These are phyloP conservation scores for Grus americana DNA, from an alignment of 2,113 vertebrate species.

Conservation along the genomic window DNA sequence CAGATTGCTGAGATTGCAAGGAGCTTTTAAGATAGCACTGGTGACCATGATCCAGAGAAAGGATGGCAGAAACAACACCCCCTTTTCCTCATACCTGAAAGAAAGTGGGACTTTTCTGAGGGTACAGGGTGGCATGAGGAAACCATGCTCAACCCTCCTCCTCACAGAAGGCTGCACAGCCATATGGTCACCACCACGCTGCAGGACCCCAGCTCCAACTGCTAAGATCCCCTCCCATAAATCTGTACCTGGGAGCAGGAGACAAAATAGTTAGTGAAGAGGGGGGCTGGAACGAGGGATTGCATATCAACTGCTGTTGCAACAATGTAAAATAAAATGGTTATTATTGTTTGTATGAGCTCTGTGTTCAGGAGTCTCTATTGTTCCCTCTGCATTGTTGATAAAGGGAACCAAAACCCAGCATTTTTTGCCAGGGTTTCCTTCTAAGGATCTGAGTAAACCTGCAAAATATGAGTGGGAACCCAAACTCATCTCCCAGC, in stretches of 20 bases:
- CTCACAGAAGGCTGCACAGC: background rate
- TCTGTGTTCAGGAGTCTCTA: conserved; percentile 24
- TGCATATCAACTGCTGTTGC: background rate
- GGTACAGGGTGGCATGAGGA: background rate
- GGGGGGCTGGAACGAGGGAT: background rate
- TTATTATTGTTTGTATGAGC: conserved; percentile 32
- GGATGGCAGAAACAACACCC: background rate
- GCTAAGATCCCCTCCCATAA: background rate
- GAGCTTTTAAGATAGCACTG: background rate
- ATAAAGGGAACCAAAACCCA: conserved; percentile 5
- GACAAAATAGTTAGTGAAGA: background rate
- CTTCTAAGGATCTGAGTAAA: conserved; percentile 56
- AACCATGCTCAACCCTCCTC: background rate
- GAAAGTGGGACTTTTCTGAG: background rate
- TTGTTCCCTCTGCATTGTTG: conserved; percentile 24
- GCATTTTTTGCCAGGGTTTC: conserved; percentile 20
- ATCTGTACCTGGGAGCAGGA: background rate
- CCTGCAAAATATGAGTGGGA: conserved; percentile 21
- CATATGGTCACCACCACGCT: background rate
- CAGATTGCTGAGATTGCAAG: conserved; percentile 10
- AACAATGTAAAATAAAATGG: conserved; percentile 12
- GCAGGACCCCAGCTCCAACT: background rate
- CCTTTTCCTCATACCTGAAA: background rate
- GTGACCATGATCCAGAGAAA: background rate
- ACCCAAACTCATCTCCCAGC: conserved; percentile 24